Evolutionary conservation across 1,140 invertebrate species (phyloP).

Genomic region (Phenacoccus solenopsis): DNA sequence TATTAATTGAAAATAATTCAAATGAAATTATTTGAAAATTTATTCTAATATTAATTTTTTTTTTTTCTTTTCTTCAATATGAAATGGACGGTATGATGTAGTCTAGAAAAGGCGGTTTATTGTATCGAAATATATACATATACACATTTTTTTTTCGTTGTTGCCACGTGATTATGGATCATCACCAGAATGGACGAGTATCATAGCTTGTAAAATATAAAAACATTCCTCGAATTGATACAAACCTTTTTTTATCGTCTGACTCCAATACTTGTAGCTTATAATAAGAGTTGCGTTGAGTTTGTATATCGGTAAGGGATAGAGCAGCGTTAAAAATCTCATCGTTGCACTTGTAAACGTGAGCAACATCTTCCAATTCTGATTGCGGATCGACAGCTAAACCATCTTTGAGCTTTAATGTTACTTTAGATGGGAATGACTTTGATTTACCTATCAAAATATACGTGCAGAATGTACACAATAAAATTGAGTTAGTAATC

Average conservation of each 20-base stretch:
- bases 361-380: conserved; percentile 59
- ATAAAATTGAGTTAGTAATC: not conserved
- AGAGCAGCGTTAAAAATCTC: conserved; percentile 67
- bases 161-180: no score
- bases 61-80: no score
- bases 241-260: conserved; percentile 50
- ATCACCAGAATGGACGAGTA: no score
- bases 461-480: not conserved
- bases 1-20: no score
- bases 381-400: conserved; percentile 83
- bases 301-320: conserved; percentile 70
- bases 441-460: conserved; percentile 12
- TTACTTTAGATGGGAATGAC: conserved; percentile 41
- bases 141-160: no score
- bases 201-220: no score
- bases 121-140: no score
- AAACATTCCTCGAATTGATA: conserved; percentile 28
- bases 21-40: no score
- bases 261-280: conserved; percentile 81
- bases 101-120: no score
- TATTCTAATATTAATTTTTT: no score
- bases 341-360: conserved; percentile 54
- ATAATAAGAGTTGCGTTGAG: conserved; percentile 86
- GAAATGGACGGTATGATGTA: no score
- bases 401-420: conserved; percentile 72